Conservation (phyloP, 2,888 invertebrate genomes). For the Scrobipalpa atriplicella region DNA sequence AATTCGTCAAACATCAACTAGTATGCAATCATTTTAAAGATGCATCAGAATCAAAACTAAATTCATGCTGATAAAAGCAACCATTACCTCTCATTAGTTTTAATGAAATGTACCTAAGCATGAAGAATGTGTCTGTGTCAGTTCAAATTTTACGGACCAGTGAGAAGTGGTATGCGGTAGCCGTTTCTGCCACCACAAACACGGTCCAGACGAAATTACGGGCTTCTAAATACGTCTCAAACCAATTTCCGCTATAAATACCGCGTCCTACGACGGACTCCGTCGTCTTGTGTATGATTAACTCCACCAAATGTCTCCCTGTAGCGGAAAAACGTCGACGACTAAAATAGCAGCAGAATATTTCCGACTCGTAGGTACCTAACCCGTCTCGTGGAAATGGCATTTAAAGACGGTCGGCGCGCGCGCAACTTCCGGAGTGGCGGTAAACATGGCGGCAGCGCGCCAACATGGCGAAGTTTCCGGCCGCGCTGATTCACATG, state of each 20-base stretch:
- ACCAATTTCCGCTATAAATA: constrained; percentile 72
- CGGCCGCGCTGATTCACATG: constrained; percentile 79
- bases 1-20: too few species aligned
- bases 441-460: constrained; percentile 78
- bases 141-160: constrained; percentile 12
- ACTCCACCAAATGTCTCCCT: constrained; percentile 72
- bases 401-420: constrained; percentile 76
- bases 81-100: neutral
- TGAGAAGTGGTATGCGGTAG: constrained; percentile 17
- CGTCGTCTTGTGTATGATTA: constrained; percentile 75
- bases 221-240: constrained; percentile 60
- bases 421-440: constrained; percentile 80
- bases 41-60: too few species aligned
- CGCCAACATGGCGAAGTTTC: constrained; percentile 81
- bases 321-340: constrained; percentile 77
- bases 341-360: constrained; percentile 75
- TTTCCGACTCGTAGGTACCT: constrained; percentile 71
- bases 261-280: constrained; percentile 57
- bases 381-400: constrained; percentile 71
- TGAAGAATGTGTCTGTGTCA: neutral
- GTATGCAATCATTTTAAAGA: too few species aligned
- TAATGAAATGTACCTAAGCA: neutral
- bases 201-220: constrained; percentile 57
- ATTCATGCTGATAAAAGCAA: too few species aligned
- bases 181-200: constrained; percentile 41